Evolutionary conservation across 2,888 invertebrate genomes (phyloP), one percentile per base, ranked within the genome.

Genomic region (Lasioglossum malachurum): DNA sequence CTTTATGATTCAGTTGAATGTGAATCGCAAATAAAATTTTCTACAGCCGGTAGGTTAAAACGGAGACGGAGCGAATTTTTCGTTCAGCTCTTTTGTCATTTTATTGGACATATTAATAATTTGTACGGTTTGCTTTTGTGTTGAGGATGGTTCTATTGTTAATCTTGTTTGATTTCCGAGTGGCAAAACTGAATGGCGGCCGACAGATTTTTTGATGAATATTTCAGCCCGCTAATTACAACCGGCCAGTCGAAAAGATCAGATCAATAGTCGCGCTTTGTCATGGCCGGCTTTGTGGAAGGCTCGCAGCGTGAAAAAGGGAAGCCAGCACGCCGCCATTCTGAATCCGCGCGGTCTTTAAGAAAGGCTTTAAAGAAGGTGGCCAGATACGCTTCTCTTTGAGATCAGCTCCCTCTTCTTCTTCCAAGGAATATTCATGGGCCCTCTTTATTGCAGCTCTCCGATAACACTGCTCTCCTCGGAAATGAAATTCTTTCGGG

Each of bases 341-440:
- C 73, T 31, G 19, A 35, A 46, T 46, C 44, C 46, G 49, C 31
- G 23, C 31, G 31, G 38, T 41, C 57, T 38, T 38, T 44, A 16
- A n/a, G n/a, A n/a, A 19, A 35, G 38, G 27, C 27, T 71, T 80
- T 27, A 27, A 80, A 87, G 49, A 41, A 49, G 53, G 27, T n/a
- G 64, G n/a, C 49, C 60, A 53, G 8, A 46, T 14, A 60, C 53
- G 53, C 19, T 76, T 7, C 46, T 72, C 77, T 46, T 38, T 79
- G 31, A 53, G 23, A 8, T 23, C 27, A 16, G 60, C 60, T 60
- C 27, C 27, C 23, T 44, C n/a, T 8, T 8, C 49, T 38, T n/a
- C 71, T 60, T 74, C 31, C 78, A 44, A 77, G 41, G 27, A 76
- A 78, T 35, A 72, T 81, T 80, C 74, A 53, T 82, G 77, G 75